Evolutionary conservation across 2,113 vertebrate genomes (phyloP).

Genomic region (Oncorhynchus clarkii): DNA sequence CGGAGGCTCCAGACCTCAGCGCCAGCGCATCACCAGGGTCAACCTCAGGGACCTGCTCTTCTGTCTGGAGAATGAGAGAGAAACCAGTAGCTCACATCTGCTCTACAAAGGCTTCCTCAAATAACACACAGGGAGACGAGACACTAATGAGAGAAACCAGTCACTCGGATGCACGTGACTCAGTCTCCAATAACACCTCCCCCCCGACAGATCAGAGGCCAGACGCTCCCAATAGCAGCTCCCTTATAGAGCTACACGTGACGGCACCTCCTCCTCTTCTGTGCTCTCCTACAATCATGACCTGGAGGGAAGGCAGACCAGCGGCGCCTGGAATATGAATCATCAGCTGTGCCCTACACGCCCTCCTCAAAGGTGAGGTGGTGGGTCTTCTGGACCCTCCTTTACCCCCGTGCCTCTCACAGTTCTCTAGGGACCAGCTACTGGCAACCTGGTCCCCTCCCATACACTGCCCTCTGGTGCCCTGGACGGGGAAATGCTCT

Average conservation of each 20-base stretch:
- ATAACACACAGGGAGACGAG: slow-evolving; percentile 62
- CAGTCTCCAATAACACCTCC: slow-evolving; percentile 14
- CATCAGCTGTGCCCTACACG: background rate
- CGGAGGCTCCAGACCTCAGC: slow-evolving; percentile 83
- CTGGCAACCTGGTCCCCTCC: slow-evolving; percentile 18
- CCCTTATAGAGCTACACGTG: too few relatives aligned
- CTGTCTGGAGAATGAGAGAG: slow-evolving; percentile 91
- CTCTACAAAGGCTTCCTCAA: slow-evolving; percentile 93
- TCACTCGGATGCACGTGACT: too few relatives aligned
- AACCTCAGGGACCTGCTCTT: slow-evolving; percentile 97
- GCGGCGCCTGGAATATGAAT: background rate
- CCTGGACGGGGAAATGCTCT: slow-evolving; percentile 1
- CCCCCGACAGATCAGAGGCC: too few relatives aligned
- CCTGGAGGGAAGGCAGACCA: too few relatives aligned
- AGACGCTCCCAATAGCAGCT: too few relatives aligned
- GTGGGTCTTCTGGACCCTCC: slow-evolving; percentile 11
- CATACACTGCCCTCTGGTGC: slow-evolving; percentile 42
- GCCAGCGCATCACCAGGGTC: slow-evolving; percentile 92
- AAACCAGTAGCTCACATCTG: slow-evolving; percentile 87
- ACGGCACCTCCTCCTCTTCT: too few relatives aligned
- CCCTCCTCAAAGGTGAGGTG: slow-evolving; percentile 5
- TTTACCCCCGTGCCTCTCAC: slow-evolving; percentile 22
- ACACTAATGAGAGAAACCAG: background rate
- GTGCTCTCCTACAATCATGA: too few relatives aligned
- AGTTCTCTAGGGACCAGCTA: slow-evolving; percentile 22